A percentile compares a stretch with the other conserved stretches of the same genome.
phyloP scores from a whole-genome alignment of 2,797 vertebrate genomes.

The Coendou prehensilis region DNA sequence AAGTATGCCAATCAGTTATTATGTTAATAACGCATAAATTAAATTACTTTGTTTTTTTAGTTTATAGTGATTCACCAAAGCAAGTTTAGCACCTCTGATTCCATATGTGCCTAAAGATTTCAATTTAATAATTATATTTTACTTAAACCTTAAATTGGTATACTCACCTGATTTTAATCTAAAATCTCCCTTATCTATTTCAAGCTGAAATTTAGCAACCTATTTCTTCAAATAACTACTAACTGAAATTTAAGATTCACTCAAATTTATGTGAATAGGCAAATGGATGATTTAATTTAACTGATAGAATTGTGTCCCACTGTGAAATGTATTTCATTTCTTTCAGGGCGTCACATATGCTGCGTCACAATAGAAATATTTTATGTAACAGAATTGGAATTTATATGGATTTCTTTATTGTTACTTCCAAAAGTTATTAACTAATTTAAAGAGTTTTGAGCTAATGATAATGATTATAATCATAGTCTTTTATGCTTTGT shows the following conservation, averaged over 20 bases:
- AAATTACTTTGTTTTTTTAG: constrained; percentile 70
- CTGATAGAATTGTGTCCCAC: background rate
- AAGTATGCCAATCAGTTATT: constrained; percentile 79
- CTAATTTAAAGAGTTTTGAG: constrained; percentile 42
- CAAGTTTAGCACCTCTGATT: constrained; percentile 77
- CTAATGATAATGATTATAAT: background rate
- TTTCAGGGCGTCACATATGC: constrained; percentile 21
- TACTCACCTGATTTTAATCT: constrained; percentile 60
- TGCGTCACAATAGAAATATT: constrained; percentile 27
- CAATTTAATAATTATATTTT: constrained; percentile 82
- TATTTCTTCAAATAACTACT: constrained; percentile 43
- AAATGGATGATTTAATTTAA: constrained; percentile 31
- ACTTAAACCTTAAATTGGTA: constrained; percentile 68
- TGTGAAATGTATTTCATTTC: constrained; percentile 47
- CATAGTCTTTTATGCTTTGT: background rate
- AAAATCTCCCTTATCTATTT: constrained; percentile 53
- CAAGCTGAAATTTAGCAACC: constrained; percentile 47
- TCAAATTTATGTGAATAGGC: constrained; percentile 45
- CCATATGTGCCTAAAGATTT: constrained; percentile 77
- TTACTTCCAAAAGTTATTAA: constrained; percentile 16
- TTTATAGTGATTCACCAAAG: constrained; percentile 74
- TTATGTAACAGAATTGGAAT: constrained; percentile 29
- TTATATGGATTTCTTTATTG: background rate
- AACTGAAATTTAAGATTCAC: constrained; percentile 45
- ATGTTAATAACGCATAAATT: constrained; percentile 82